Conservation (phyloP, 2,888 invertebrate genomes). For the Hydrotaea cyrtoneurina region DNA sequence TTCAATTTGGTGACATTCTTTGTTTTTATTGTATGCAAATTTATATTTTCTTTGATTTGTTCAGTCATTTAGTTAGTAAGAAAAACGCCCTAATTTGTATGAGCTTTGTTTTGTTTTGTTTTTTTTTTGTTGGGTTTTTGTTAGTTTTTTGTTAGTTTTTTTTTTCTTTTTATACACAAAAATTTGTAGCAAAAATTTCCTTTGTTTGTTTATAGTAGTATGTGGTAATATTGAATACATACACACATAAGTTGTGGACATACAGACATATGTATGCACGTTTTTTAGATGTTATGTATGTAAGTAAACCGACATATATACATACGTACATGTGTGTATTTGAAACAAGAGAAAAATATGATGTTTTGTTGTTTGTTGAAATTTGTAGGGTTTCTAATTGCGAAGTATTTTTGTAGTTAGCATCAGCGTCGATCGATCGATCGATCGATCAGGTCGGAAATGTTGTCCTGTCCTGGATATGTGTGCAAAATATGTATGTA, state of each 20-base stretch:
- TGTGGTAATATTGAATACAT: background rate
- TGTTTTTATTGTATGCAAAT: background rate
- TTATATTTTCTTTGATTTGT: conserved; percentile 21
- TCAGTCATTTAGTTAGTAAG: conserved; percentile 25
- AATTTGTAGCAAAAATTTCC: too few relatives aligned
- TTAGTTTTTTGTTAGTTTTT: background rate
- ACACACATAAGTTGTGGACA: too few relatives aligned
- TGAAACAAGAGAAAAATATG: too few relatives aligned
- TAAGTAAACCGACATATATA: too few relatives aligned
- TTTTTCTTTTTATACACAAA: conserved; percentile 1
- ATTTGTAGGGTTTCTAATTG: background rate
- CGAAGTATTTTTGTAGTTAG: background rate
- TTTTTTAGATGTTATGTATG: background rate
- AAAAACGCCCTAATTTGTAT: conserved; percentile 3
- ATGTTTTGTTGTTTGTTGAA: background rate
- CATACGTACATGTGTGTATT: too few relatives aligned
- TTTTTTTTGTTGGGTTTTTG: conserved; percentile 5
- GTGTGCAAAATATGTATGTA: background rate
- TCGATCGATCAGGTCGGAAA: background rate
- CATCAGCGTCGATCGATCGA: background rate
- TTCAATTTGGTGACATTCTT: background rate
- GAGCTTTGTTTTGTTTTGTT: background rate
- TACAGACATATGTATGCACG: background rate
- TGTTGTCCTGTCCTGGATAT: background rate
- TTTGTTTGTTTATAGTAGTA: background rate